Percentiles rank a stretch among this genome's conserved stretches.
These are phyloP conservation scores for Chionomys nivalis DNA, from an alignment of 2,113 vertebrate genomes.

Conservation along the genomic window DNA sequence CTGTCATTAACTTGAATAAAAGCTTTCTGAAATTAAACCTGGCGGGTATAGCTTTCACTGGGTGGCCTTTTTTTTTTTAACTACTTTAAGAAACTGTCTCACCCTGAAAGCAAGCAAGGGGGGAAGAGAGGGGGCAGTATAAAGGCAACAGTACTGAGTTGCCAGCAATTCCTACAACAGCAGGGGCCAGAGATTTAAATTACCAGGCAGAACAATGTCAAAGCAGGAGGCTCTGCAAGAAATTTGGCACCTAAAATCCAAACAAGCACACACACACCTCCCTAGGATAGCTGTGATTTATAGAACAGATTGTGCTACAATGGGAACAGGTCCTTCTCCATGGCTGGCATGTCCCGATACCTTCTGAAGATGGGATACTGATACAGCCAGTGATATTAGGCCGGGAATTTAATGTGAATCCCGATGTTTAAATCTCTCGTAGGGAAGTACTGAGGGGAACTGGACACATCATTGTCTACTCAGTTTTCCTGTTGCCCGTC, in stretches of 20 bases:
- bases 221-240: neutral
- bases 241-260: slow-evolving; percentile 28
- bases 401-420: neutral
- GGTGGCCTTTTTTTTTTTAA: slow-evolving; percentile 44
- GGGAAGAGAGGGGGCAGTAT: neutral
- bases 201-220: slow-evolving; percentile 3
- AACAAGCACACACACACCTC: neutral
- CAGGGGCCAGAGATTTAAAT: neutral
- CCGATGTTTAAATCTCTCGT: neutral
- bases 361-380: neutral
- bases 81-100: slow-evolving; percentile 67
- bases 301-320: neutral
- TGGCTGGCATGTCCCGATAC: neutral
- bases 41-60: slow-evolving; percentile 55
- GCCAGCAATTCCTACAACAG: neutral
- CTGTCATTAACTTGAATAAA: slow-evolving; percentile 78
- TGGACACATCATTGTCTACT: slow-evolving; percentile 6
- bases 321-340: neutral
- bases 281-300: neutral
- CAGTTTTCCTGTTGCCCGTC: neutral
- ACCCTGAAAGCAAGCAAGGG: slow-evolving; percentile 51
- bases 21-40: slow-evolving; percentile 78
- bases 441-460: neutral
- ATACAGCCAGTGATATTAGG: neutral
- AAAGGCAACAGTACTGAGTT: slow-evolving; percentile 36